Evolutionary conservation across 2,888 invertebrate species (phyloP).

Genomic region (Hirtodrosophila cameraria): DNA sequence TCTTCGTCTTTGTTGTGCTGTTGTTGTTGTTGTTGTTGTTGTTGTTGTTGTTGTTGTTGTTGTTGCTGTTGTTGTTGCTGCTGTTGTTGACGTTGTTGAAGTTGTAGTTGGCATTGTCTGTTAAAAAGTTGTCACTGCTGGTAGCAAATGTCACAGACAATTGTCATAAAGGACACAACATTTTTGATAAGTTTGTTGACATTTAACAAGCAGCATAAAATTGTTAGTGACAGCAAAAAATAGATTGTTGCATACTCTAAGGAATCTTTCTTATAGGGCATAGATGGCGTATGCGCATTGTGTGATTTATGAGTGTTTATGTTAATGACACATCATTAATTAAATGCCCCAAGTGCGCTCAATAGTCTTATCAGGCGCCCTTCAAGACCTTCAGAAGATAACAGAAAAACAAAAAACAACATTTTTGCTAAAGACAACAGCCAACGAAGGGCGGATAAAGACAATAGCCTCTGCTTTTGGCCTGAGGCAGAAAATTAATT

Average conservation of each 20-base stretch:
- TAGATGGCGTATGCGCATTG: constrained; percentile 12
- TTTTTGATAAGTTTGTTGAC: constrained; percentile 51
- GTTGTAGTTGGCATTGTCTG: constrained; percentile 21
- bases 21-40: background rate
- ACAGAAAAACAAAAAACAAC: background rate
- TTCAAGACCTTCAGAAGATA: constrained; percentile 1
- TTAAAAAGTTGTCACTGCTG: constrained; percentile 14
- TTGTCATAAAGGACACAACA: constrained; percentile 34
- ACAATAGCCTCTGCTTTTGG: constrained; percentile 8
- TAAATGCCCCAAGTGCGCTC: constrained; percentile 52
- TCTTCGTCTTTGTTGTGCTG: too few relatives aligned
- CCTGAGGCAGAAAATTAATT: constrained; percentile 58
- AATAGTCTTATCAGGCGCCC: constrained; percentile 24
- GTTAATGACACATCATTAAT: constrained; percentile 71
- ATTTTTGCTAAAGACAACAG: background rate
- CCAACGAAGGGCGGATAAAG: background rate
- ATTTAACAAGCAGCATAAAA: constrained; percentile 20
- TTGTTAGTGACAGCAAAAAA: constrained; percentile 30
- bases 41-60: too few relatives aligned
- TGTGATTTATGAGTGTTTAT: constrained; percentile 63
- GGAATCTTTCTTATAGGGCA: too few relatives aligned
- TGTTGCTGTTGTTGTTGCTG: too few relatives aligned
- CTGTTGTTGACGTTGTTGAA: constrained; percentile 12
- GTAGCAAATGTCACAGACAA: constrained; percentile 36
- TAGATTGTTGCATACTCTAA: constrained; percentile 34